Base-by-base conservation (phyloP, 2,888 invertebrate genomes). In the Dendrolimus houi region DNA sequence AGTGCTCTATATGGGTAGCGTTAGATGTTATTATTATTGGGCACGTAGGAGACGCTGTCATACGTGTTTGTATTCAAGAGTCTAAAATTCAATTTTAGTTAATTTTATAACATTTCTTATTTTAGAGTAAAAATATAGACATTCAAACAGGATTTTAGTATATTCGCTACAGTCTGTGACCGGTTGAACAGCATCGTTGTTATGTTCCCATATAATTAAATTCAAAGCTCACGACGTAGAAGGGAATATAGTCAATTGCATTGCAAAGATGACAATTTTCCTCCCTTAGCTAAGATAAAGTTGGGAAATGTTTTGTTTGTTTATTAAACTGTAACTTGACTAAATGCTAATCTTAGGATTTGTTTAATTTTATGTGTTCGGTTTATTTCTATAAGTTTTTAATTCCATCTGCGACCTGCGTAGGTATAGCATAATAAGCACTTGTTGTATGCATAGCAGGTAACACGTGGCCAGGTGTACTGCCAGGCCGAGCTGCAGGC, bases 241-340 rank as follows among this genome's bases (percentile, higher is more conserved):
- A 76, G 76, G 77, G 81, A 85, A 86, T 84, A 80, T 87, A 86
- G 81, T 84, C 81, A 82, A 86, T 86, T 82, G 82, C 84, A 83
- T 83, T 81, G 81, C 83, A 82, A 86, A 85, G 83, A 87, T 87
- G 83, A 85, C 81, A 83, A 81, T 82, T 83, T 84, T 76, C 79
- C 73, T 64, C 67, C 73, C 72, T 71, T 63, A 66, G 68, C 60
- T 65, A 66, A 64, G 67, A 70, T 70, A 71, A 77, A 77, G 69
- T 74, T 69, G 62, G 65, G 52, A 56, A 42, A 54, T 29, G 29
- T 29, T 29, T 29, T 29, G 29, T 29, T 29, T 29, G 6, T 29
- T 29, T 29, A 29, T 29, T 29, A 29, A 29, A 29, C 29, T 29
- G 29, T 29, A 29, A 29, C 29, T 29, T 29, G 6, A 29, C 29